Evolutionary conservation across 1,140 invertebrate genomes (phyloP).

Genomic region (Zaprionus vittiger): DNA sequence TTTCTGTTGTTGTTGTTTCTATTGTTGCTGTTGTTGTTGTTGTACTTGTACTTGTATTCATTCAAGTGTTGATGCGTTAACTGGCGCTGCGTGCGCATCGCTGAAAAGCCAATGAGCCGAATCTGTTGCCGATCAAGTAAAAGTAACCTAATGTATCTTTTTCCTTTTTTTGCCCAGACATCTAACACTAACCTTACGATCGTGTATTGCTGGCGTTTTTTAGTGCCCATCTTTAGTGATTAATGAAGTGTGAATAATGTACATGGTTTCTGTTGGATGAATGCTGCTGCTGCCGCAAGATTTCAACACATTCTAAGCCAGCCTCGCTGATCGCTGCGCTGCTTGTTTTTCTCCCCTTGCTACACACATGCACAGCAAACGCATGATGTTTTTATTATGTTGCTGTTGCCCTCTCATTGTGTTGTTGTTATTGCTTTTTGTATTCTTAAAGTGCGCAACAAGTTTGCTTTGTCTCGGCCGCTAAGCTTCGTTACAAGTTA

Average conservation of each 20-base stretch:
- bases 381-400: constrained; percentile 30
- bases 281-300: constrained; percentile 49
- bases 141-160: constrained; percentile 66
- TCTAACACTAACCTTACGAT: constrained; percentile 56
- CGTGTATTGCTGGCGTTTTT: constrained; percentile 45
- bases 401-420: constrained; percentile 31
- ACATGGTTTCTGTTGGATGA: constrained; percentile 60
- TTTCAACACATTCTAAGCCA: constrained; percentile 77
- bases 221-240: constrained; percentile 72
- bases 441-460: constrained; percentile 46
- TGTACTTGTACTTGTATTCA: constrained; percentile 47
- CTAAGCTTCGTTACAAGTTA: constrained; percentile 48
- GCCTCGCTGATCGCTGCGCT: constrained; percentile 1
- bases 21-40: constrained; percentile 23
- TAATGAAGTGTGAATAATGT: constrained; percentile 82
- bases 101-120: constrained; percentile 79
- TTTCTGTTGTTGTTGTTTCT: constrained; percentile 3
- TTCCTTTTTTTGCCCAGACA: constrained; percentile 42
- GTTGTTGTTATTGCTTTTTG: constrained; percentile 28
- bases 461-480: constrained; percentile 45
- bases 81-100: constrained; percentile 77
- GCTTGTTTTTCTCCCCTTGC: constrained; percentile 13
- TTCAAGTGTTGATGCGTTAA: constrained; percentile 81
- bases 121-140: constrained; percentile 63
- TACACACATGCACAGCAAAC: constrained; percentile 7